Evolutionary conservation across 2,113 vertebrate genomes (phyloP).

Genomic region (Hippocampus zosterae): DNA sequence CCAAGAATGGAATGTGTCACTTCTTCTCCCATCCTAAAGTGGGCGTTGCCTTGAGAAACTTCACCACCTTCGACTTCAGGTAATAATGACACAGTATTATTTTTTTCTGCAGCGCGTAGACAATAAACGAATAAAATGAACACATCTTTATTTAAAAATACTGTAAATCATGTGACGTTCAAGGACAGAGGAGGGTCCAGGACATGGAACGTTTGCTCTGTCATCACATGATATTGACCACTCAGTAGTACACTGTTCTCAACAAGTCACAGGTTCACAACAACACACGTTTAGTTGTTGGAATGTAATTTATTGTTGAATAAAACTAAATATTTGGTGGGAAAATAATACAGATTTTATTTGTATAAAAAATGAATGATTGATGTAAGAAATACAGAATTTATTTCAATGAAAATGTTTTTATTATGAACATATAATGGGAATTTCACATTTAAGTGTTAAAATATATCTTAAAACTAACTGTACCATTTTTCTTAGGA

Average conservation of each 20-base stretch:
- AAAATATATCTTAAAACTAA: too few species aligned
- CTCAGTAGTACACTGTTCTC: constrained; percentile 20
- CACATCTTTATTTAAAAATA: background rate
- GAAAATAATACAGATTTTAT: background rate
- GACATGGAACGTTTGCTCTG: constrained; percentile 35
- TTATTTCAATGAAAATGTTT: too few species aligned
- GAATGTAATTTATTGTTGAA: background rate
- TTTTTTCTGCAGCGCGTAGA: background rate
- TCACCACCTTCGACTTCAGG: constrained; percentile 79
- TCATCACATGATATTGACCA: constrained; percentile 41
- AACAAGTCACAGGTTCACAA: background rate
- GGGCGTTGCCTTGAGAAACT: constrained; percentile 78
- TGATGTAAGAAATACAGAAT: too few species aligned
- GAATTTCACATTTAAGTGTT: too few species aligned
- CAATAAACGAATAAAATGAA: constrained; percentile 26
- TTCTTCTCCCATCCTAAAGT: constrained; percentile 73
- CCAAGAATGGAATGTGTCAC: constrained; percentile 76
- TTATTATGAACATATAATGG: too few species aligned
- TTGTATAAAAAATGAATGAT: too few species aligned
- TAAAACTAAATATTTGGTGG: background rate
- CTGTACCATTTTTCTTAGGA: too few species aligned
- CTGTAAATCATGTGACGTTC: background rate
- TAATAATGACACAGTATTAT: constrained; percentile 64
- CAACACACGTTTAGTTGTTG: background rate
- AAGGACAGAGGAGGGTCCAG: constrained; percentile 18